These are phyloP conservation scores for Nymphalis polychloros DNA, from an alignment of 2,888 invertebrate genomes.

Conservation along the genomic window DNA sequence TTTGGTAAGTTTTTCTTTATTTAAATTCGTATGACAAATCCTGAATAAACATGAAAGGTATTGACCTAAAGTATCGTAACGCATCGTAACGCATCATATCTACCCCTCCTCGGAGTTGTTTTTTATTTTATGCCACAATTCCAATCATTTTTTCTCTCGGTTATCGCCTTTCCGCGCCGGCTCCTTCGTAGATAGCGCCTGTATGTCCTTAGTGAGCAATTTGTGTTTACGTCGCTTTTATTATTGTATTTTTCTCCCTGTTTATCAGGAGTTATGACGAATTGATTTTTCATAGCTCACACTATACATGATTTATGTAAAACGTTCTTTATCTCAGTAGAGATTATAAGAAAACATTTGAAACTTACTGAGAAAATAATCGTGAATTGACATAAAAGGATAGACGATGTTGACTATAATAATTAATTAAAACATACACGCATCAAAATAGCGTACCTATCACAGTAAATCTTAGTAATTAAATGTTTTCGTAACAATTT, in stretches of 20 bases:
- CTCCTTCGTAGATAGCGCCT: slow-evolving; percentile 26
- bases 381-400: no score
- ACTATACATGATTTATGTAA: background rate
- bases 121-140: slow-evolving; percentile 30
- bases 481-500: no score
- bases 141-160: slow-evolving; percentile 29
- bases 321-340: no score
- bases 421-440: no score
- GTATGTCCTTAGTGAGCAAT: slow-evolving; percentile 28
- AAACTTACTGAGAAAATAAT: no score
- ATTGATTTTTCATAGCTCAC: slow-evolving; percentile 12
- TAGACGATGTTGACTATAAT: no score
- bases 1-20: background rate
- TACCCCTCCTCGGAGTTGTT: slow-evolving; percentile 9
- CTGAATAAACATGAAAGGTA: background rate
- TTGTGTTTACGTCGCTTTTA: slow-evolving; percentile 28
- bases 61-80: slow-evolving; percentile 3
- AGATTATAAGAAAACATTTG: no score
- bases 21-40: slow-evolving; percentile 1
- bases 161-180: slow-evolving; percentile 32
- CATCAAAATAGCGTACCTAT: no score
- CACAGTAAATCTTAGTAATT: no score
- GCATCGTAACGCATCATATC: slow-evolving; percentile 13
- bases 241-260: slow-evolving; percentile 16
- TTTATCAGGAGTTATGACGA: slow-evolving; percentile 19